Evolutionary conservation across 2,888 invertebrate genomes (phyloP), one percentile per base, ranked within the genome.

Genomic region (Pachliopta kotzebuea): DNA sequence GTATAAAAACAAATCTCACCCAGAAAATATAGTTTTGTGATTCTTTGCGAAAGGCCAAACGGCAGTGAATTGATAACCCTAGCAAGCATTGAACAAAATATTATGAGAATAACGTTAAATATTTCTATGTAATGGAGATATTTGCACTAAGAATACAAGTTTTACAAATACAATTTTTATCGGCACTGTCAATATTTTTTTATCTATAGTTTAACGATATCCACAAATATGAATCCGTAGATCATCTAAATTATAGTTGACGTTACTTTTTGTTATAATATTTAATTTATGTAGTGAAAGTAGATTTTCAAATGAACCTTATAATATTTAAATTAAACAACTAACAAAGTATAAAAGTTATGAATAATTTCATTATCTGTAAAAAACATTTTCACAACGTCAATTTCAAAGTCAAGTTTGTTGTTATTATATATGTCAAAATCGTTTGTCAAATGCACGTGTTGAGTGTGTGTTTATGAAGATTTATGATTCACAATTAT

Each of bases 1-100:
- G 14, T 31, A 31, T 31, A 14, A 52, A 49, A 58, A 49, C 57
- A 50, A 66, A 14, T n/a, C 57, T 61, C 57, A 65, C 95, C 93
- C 93, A 90, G 92, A 78, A 94, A 95, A 78, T 95, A 95, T 60
- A 93, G 84, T 72, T 94, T 94, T 52, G 94, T 94, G 67, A 94
- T 81, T 76, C 90, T 90, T 78, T 94, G 92, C 61, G 94, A 92
- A 70, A 94, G 81, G 79, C 92, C 85, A 73, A 89, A 89, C 59
- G 94, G 94, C 81, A 95, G 82, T 67, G 92, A 87, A 79, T 92
- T 92, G 74, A 94, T 93, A 69, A 92, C 78, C 74, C 90, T 89
- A 77, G 93, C 88, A 73, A 93, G 86, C 94, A 94, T 93, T 81
- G 83, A 85, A 79, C 60, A 68, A 64, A 67, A 66, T 52, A 67